phyloP scores from a whole-genome alignment of 1,140 invertebrate genomes.

The Solenopsis invicta region DNA sequence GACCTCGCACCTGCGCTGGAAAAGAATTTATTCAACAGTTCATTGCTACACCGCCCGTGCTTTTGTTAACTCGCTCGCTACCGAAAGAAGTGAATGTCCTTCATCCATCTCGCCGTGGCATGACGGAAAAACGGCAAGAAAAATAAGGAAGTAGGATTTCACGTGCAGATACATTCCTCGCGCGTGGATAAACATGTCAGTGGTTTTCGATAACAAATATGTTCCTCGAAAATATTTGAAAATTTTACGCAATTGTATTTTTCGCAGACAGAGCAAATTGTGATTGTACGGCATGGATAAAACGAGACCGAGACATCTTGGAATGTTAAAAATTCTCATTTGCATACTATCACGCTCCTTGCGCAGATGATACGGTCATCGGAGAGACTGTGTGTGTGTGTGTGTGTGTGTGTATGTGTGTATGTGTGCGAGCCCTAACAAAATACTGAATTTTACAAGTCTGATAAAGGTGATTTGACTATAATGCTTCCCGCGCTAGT shows the following conservation, averaged over 20 bases:
- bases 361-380: background rate
- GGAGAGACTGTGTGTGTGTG: too few species aligned
- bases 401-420: too few species aligned
- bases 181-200: slow-evolving; percentile 51
- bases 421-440: background rate
- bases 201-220: background rate
- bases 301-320: background rate
- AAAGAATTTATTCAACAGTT: slow-evolving; percentile 47
- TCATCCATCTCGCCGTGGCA: slow-evolving; percentile 26
- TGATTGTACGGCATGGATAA: background rate
- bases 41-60: slow-evolving; percentile 28
- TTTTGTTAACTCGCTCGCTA: slow-evolving; percentile 14
- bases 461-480: background rate
- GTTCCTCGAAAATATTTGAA: slow-evolving; percentile 17
- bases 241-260: slow-evolving; percentile 5
- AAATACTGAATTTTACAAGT: background rate
- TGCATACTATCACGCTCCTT: background rate
- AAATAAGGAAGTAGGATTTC: slow-evolving; percentile 44
- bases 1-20: slow-evolving; percentile 16
- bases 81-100: slow-evolving; percentile 39
- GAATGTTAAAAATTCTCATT: slow-evolving; percentile 27
- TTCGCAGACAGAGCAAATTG: background rate
- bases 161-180: slow-evolving; percentile 33
- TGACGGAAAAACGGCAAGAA: background rate
- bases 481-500: background rate